These are phyloP conservation scores for Chironex yamaguchii DNA, from an alignment of 30 jellyfish, hydroid and myxozoan species.

Conservation along the genomic window DNA sequence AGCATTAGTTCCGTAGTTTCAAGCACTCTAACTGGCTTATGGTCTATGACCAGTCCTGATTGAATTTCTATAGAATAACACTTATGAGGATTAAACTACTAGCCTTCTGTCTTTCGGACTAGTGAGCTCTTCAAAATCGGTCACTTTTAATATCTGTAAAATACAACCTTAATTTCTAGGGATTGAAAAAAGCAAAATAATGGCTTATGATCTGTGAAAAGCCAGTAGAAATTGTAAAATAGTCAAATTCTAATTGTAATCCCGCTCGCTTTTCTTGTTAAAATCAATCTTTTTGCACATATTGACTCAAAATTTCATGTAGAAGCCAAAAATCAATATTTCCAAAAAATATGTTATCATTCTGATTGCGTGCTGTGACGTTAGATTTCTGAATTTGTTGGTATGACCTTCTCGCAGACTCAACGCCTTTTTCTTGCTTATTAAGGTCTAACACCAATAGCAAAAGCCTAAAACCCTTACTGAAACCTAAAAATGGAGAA, in stretches of 20 bases:
- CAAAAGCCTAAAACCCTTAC: constrained; percentile 16
- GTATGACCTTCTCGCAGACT: constrained; percentile 18
- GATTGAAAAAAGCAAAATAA: too few species aligned
- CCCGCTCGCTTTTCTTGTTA: constrained; percentile 35
- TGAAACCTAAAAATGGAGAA: constrained; percentile 7
- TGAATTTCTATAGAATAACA: too few species aligned
- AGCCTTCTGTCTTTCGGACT: too few species aligned
- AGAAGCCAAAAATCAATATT: constrained; percentile 7
- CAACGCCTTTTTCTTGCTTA: constrained; percentile 14
- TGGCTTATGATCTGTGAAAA: too few species aligned
- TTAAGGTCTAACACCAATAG: constrained; percentile 11
- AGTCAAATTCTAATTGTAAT: constrained; percentile 20
- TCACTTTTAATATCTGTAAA: too few species aligned
- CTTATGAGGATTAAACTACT: too few species aligned
- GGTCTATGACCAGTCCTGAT: too few species aligned
- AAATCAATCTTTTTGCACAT: constrained; percentile 19
- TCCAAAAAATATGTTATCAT: constrained; percentile 25
- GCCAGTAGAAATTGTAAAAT: too few species aligned
- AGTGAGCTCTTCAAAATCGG: too few species aligned
- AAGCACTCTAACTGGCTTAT: too few species aligned
- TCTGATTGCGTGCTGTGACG: constrained; percentile 47
- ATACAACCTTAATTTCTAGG: too few species aligned
- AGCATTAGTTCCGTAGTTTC: too few species aligned
- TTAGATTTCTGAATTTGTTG: constrained; percentile 14
- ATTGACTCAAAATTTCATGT: constrained; percentile 16